Evolutionary conservation across 35 echinoderm and acorn worm genomes (phyloP).

Genomic region (Heliocidaris tuberculata): DNA sequence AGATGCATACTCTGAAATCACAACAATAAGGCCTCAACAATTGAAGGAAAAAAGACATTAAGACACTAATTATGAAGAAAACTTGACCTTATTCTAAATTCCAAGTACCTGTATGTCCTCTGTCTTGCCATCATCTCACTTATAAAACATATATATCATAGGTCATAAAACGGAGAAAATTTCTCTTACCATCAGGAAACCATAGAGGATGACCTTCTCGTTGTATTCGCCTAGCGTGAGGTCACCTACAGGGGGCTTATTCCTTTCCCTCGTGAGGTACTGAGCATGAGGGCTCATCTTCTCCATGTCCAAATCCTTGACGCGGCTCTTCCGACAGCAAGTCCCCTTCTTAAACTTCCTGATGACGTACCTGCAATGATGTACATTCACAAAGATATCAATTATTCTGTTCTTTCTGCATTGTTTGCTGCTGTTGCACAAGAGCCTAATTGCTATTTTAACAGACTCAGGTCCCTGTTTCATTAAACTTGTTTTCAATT

Average conservation of each 20-base stretch:
- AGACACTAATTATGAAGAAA: too few species aligned
- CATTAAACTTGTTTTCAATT: too few species aligned
- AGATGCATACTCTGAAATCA: not conserved
- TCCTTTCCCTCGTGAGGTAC: constrained; percentile 72
- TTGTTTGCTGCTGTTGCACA: too few species aligned
- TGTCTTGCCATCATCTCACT: too few species aligned
- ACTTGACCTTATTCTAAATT: too few species aligned
- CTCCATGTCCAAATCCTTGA: constrained; percentile 54
- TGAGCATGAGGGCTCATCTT: constrained; percentile 56
- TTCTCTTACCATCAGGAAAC: constrained; percentile 88
- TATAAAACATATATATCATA: not conserved
- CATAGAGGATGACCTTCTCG: constrained; percentile 98
- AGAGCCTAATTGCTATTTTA: too few species aligned
- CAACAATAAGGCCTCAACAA: not conserved
- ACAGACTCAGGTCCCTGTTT: too few species aligned
- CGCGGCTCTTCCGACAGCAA: constrained; percentile 70
- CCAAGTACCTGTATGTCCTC: too few species aligned
- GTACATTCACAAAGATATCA: too few species aligned
- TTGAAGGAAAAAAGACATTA: too few species aligned
- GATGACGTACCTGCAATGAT: not conserved
- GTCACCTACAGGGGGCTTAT: constrained; percentile 79
- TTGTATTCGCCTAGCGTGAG: constrained; percentile 93
- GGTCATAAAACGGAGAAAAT: not conserved
- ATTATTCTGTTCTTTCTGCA: too few species aligned
- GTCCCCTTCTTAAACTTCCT: constrained; percentile 66